Percentiles rank a stretch among this genome's conserved stretches.
Conservation (phyloP, 2,888 invertebrate species). For the Oligia fasciuncula region DNA sequence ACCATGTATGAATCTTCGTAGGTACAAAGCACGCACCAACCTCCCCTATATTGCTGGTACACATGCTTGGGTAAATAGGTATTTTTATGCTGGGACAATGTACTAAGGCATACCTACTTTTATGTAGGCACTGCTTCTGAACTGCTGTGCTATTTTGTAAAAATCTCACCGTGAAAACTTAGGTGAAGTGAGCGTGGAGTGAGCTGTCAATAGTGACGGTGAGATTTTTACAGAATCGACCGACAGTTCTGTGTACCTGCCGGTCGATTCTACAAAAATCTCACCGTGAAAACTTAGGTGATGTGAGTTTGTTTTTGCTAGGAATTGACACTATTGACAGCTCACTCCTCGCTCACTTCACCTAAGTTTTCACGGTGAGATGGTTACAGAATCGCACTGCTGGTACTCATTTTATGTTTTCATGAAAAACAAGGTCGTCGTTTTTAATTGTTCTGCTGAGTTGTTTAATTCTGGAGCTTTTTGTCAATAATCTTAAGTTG, state of each 20-base stretch:
- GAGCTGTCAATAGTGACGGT: no score
- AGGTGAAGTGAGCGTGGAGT: no score
- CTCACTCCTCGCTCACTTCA: no score
- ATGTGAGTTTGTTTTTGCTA: no score
- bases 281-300: no score
- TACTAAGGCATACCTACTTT: neutral
- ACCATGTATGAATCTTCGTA: slow-evolving; percentile 16
- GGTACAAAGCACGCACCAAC: slow-evolving; percentile 17
- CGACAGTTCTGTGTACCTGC: slow-evolving; percentile 9
- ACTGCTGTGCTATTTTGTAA: neutral
- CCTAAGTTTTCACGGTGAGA: no score
- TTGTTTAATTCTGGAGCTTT: neutral
- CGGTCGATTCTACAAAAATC: no score
- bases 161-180: no score
- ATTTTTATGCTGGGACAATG: slow-evolving; percentile 34
- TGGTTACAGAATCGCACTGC: neutral
- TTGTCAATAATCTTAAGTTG: neutral
- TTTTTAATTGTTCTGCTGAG: neutral
- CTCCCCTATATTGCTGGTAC: slow-evolving; percentile 10
- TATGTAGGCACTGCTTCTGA: slow-evolving; percentile 6
- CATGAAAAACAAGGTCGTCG: slow-evolving; percentile 13
- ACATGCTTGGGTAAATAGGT: slow-evolving; percentile 32
- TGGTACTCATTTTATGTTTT: slow-evolving; percentile 34
- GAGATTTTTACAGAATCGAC: no score
- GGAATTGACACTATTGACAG: no score